These are phyloP conservation scores for Ophraella communa DNA, from an alignment of 2,888 invertebrate genomes.

Conservation along the genomic window DNA sequence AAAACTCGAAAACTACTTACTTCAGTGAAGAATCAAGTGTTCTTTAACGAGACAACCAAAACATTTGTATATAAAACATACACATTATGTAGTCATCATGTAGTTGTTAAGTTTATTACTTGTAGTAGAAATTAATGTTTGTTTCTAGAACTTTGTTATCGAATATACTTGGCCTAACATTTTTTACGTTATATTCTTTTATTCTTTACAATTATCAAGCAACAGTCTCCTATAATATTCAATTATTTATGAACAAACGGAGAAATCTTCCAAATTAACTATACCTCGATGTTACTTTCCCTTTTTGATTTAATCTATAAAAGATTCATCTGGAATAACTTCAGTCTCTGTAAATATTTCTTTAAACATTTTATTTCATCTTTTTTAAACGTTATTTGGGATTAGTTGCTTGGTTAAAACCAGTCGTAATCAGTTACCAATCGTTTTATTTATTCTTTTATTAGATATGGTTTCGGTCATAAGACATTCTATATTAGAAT, in stretches of 20 bases:
- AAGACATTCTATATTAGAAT: slow-evolving; percentile 53
- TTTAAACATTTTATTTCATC: background rate
- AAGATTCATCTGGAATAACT: no score
- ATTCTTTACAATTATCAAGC: background rate
- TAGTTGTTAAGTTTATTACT: slow-evolving; percentile 57
- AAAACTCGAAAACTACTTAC: slow-evolving; percentile 39
- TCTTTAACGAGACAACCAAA: slow-evolving; percentile 57
- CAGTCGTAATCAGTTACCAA: slow-evolving; percentile 16
- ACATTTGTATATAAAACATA: slow-evolving; percentile 61
- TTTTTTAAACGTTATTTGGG: slow-evolving; percentile 32
- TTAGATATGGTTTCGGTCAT: slow-evolving; percentile 30
- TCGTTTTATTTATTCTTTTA: slow-evolving; percentile 15
- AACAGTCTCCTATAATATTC: no score
- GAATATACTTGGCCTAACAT: slow-evolving; percentile 17
- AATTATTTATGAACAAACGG: no score
- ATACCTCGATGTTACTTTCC: no score
- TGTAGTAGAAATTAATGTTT: slow-evolving; percentile 44
- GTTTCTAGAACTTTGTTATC: slow-evolving; percentile 27
- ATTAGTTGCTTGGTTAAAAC: slow-evolving; percentile 38
- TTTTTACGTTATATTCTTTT: background rate
- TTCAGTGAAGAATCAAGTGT: slow-evolving; percentile 45
- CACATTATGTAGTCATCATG: slow-evolving; percentile 60
- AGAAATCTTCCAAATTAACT: no score
- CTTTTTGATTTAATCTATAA: no score
- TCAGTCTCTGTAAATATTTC: background rate